Percentiles rank a stretch among this genome's conserved stretches.
phyloP scores from a whole-genome alignment of 2,888 invertebrate genomes.

The Drosophila algonquin region DNA sequence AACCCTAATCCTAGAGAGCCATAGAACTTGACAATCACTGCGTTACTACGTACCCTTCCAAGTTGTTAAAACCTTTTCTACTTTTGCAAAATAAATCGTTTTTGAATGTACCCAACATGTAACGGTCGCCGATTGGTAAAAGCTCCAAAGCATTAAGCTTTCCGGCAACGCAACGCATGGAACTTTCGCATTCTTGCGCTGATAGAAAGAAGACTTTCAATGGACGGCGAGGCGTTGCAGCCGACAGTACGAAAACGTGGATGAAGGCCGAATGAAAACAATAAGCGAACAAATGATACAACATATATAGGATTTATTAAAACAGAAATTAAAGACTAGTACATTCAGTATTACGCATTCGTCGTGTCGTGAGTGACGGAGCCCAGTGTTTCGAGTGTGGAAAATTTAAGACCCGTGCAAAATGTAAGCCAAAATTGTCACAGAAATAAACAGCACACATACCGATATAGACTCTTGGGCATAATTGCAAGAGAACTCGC shows the following conservation, averaged over 20 bases:
- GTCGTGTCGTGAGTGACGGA: slow-evolving; percentile 42
- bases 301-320: slow-evolving; percentile 12
- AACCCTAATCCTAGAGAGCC: slow-evolving; percentile 30
- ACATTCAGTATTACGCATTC: slow-evolving; percentile 34
- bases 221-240: slow-evolving; percentile 57
- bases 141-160: slow-evolving; percentile 47
- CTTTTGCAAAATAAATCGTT: slow-evolving; percentile 34
- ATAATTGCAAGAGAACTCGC: not conserved
- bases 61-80: slow-evolving; percentile 26
- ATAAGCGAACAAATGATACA: slow-evolving; percentile 24
- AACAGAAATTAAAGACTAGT: slow-evolving; percentile 5
- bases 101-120: slow-evolving; percentile 4
- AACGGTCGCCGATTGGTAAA: slow-evolving; percentile 16
- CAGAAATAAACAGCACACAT: slow-evolving; percentile 21
- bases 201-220: slow-evolving; percentile 33
- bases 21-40: slow-evolving; percentile 29
- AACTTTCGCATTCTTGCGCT: slow-evolving; percentile 7
- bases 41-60: not conserved
- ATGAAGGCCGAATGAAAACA: slow-evolving; percentile 3
- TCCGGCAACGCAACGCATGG: not conserved
- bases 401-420: slow-evolving; percentile 11
- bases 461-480: slow-evolving; percentile 25
- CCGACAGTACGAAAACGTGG: slow-evolving; percentile 31
- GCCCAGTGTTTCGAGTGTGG: not conserved
- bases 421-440: slow-evolving; percentile 60